Base-by-base conservation (phyloP, 1,140 invertebrate genomes). In the Cydia splendana region DNA sequence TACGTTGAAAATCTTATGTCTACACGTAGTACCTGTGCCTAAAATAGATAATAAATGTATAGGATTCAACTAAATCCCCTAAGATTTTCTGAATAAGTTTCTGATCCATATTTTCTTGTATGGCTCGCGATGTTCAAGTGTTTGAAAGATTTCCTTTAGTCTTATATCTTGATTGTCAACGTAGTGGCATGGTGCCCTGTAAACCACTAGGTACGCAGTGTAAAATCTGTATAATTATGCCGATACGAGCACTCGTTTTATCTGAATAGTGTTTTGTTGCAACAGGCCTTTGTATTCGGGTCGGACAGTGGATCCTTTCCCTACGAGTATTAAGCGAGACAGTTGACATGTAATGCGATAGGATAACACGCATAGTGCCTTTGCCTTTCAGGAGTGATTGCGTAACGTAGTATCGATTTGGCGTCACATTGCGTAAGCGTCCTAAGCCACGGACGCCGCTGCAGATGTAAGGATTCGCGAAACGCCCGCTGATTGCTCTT, bases 391-490 rank as follows among this genome's bases (percentile, higher is more conserved):
- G 67, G 67, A 71, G 38, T 71, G 80, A 80, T 88, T 86, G 82
- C 80, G 81, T 83, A 85, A 86, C 84, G 45, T 71, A 15, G 71
- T 89, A 91, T 91, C 83, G 88, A 89, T 88, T 86, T 57, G 79
- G 45, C 57, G 51, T 80, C 82, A 82, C 76, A 80, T 87, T 86
- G 82, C 81, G 86, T 87, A 85, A 85, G 81, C 78, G 81, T 75
- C 83, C 82, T 83, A 80, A 76, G 75, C 51, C 67, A 76, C 78
- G 80, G 76, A 69, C 81, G 76, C 18, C 51, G 73, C 73, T 82
- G 87, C 87, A 89, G 73, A 79, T 87, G 73, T 91, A 84, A 82
- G 89, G 89, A 87, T 91, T 91, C 88, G 30, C 77, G 65, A 81
- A 85, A 79, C 78, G 75, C 71, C 42, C 79, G 65, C 71, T 48